A percentile compares a stretch with the other conserved stretches of the same genome.
These are phyloP conservation scores for Bombus vancouverensis DNA, from an alignment of 1,140 invertebrate species.

Conservation along the genomic window DNA sequence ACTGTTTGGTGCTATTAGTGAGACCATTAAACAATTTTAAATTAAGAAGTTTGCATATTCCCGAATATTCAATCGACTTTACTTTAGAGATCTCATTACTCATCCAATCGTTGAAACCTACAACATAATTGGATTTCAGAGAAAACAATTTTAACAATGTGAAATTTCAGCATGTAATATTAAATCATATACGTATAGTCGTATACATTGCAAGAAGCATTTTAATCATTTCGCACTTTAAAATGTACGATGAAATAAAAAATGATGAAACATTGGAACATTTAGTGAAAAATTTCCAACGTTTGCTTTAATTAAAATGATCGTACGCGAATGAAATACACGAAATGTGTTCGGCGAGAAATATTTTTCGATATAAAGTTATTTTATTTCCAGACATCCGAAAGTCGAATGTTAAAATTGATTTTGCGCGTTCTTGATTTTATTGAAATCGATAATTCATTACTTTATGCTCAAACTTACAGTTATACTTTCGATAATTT, in stretches of 20 bases:
- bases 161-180: not conserved
- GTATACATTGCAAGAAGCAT: not conserved
- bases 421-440: not conserved
- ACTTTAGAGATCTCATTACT: not conserved
- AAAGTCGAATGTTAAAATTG: not conserved
- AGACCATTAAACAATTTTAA: no score
- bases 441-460: not conserved
- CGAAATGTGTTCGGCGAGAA: not conserved
- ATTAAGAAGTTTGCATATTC: not conserved
- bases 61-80: not conserved
- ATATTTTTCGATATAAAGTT: not conserved
- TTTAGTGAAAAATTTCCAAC: not conserved
- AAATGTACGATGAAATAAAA: not conserved
- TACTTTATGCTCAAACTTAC: not conserved
- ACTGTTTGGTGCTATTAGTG: no score
- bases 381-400: not conserved
- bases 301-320: not conserved
- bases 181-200: not conserved
- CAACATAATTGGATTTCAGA: not conserved
- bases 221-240: not conserved
- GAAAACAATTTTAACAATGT: not conserved
- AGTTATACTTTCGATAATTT: not conserved
- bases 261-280: not conserved
- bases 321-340: not conserved
- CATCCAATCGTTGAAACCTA: not conserved